A percentile compares a stretch with the other conserved stretches of the same genome.
phyloP scores from a whole-genome alignment of 2,113 vertebrate genomes.

The Entomyzon cyanotis region DNA sequence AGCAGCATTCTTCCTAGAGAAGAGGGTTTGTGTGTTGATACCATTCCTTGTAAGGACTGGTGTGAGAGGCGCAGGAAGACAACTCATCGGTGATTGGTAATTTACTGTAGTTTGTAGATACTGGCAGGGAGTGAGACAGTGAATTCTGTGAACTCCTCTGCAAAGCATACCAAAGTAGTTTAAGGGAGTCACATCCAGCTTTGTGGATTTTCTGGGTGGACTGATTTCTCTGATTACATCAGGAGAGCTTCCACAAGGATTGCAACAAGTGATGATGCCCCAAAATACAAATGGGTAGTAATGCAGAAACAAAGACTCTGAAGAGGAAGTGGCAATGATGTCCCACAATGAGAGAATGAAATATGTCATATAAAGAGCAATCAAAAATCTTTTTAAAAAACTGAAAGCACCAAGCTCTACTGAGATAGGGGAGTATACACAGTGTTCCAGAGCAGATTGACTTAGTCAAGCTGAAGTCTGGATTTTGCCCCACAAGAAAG shows the following conservation, averaged over 20 bases:
- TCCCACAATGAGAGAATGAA: not conserved
- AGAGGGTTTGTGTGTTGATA: not conserved
- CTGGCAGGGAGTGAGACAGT: not conserved
- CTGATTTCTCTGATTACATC: not conserved
- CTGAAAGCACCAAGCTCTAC: not conserved
- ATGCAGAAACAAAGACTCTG: not conserved
- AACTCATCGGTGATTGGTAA: not conserved
- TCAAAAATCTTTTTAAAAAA: slow-evolving; percentile 1
- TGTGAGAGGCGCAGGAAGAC: not conserved
- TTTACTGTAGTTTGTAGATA: not conserved
- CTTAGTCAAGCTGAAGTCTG: not conserved
- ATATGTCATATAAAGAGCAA: not conserved
- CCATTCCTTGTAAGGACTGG: not conserved
- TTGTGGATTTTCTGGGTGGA: not conserved
- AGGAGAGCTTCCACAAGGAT: not conserved
- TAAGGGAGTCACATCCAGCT: not conserved
- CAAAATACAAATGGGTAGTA: not conserved
- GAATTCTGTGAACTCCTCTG: slow-evolving; percentile 14
- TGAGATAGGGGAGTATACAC: not conserved
- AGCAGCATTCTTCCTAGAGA: not conserved
- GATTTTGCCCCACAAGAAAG: not conserved
- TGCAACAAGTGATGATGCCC: not conserved
- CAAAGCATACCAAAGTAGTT: not conserved
- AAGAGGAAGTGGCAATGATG: not conserved
- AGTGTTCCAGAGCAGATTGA: not conserved